A percentile compares a stretch with the other conserved stretches of the same genome.
Conservation (phyloP, 2,888 invertebrate genomes). For the Orthonevra nobilis region DNA sequence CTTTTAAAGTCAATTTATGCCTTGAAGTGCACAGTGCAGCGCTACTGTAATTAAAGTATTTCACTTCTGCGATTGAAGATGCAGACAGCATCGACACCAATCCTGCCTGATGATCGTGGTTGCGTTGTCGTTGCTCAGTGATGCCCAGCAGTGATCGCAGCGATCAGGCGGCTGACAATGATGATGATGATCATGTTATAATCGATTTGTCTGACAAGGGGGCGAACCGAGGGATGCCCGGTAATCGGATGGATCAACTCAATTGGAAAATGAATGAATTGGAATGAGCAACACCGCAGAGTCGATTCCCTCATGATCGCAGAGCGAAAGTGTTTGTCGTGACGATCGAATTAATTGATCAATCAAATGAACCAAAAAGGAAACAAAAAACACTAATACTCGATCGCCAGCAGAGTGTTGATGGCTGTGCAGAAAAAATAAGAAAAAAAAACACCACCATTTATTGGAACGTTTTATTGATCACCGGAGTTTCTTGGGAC, state of each 20-base stretch:
- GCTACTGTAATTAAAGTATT: slow-evolving; percentile 67
- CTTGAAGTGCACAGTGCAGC: slow-evolving; percentile 57
- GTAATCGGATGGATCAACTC: slow-evolving; percentile 38
- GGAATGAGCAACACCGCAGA: slow-evolving; percentile 21
- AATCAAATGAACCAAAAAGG: slow-evolving; percentile 43
- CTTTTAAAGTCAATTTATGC: slow-evolving; percentile 62
- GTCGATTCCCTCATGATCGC: slow-evolving; percentile 23
- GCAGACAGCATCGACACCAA: slow-evolving; percentile 44
- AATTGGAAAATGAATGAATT: slow-evolving; percentile 58
- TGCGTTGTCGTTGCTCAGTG: not conserved
- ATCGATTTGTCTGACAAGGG: slow-evolving; percentile 60
- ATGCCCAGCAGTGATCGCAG: slow-evolving; percentile 1
- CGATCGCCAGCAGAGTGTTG: slow-evolving; percentile 41
- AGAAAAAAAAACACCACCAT: slow-evolving; percentile 7
- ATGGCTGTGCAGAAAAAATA: slow-evolving; percentile 39
- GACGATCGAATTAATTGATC: slow-evolving; percentile 67
- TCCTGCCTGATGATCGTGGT: slow-evolving; percentile 14
- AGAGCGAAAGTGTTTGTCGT: slow-evolving; percentile 64
- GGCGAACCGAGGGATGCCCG: not conserved
- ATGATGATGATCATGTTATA: slow-evolving; percentile 62
- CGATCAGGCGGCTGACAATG: slow-evolving; percentile 7
- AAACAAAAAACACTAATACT: not conserved
- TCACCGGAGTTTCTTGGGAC: too few species aligned
- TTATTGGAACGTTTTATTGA: slow-evolving; percentile 58
- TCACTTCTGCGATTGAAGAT: slow-evolving; percentile 57